Base-by-base conservation (phyloP, 2,797 vertebrate genomes). In the Benthosema pterotum region DNA sequence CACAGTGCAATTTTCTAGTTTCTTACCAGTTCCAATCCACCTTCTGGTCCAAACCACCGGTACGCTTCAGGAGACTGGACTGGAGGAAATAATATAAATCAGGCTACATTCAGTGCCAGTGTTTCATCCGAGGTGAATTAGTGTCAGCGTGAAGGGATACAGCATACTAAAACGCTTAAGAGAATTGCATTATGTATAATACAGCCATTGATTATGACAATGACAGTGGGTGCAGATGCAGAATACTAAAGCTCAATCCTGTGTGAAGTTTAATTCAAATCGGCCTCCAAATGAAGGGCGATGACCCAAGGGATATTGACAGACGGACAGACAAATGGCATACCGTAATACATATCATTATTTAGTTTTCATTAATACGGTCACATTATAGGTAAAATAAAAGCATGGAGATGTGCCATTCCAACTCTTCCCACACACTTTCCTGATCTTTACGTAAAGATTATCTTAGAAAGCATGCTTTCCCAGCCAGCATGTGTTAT, bases 21-120 rank as follows among this genome's bases (percentile, higher is more conserved):
- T 13, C 92, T 93, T 90, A 99, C 98, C 98, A 99, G 88, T 95
- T 99, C 97, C 97, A 99, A 60, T 97, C 95, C 48, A 98, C 95
- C 15, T 81, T 78, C 69, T 94, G 75, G 74, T 99, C 97, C 89
- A 99, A 90, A 42, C 97, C 96, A 2, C 94, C 95, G 0, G 95
- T 94, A 66, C 97, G 93, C 12, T 69, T 88, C 78, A 98, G 79
- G 78, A 99, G 89, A 81, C 86, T 92, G 2, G 93, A 89, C 97
- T 99, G 87, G 14, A 90, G 77, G 9, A 72, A 68, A 0, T 52
- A 15, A 58, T 19, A 56, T 28, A 43, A 6, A 42, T 42, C 15
- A 53, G 3, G 45, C 16, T 54, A 14, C 5, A 47, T 28, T 64
- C 16, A 69, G 43, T 3, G 46, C 63, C 16, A 69, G 43, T 3